Percentiles rank a stretch among this genome's conserved stretches.
phyloP scores from a whole-genome alignment of 2,797 vertebrate species.

The Enteromius viviparus region DNA sequence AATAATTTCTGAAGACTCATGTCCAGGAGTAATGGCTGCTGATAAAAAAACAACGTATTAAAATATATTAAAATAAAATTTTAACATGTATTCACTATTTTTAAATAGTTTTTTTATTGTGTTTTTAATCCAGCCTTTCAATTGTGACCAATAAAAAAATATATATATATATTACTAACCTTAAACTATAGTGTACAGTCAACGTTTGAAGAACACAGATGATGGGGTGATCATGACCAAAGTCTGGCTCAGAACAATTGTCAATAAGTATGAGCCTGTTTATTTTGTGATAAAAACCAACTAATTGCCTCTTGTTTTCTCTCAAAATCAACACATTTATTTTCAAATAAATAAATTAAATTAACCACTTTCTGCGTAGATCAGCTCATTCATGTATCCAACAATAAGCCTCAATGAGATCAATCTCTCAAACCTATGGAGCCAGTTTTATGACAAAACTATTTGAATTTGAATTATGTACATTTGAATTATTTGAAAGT shows the following conservation, averaged over 20 bases:
- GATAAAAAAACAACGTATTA: background rate
- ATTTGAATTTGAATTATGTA: too few species aligned
- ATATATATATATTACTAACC: background rate
- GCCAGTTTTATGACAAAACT: too few species aligned
- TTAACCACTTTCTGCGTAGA: background rate
- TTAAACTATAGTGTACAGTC: background rate
- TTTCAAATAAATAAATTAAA: background rate
- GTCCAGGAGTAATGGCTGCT: background rate
- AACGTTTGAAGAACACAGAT: background rate
- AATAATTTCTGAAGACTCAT: background rate
- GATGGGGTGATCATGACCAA: background rate
- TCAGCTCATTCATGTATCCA: background rate
- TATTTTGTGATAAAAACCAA: background rate
- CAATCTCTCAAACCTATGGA: background rate
- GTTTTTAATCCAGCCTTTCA: background rate
- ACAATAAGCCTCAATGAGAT: background rate
- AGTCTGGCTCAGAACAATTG: background rate
- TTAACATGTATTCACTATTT: background rate
- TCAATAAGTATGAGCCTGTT: background rate
- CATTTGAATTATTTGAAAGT: too few species aligned
- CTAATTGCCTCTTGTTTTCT: background rate
- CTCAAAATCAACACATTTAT: background rate
- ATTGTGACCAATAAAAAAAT: too few species aligned
- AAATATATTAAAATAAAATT: background rate
- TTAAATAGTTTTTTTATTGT: background rate